These are phyloP conservation scores for Lepidocolaptes lacrymiger DNA, from an alignment of 2,797 vertebrate species.

Conservation along the genomic window DNA sequence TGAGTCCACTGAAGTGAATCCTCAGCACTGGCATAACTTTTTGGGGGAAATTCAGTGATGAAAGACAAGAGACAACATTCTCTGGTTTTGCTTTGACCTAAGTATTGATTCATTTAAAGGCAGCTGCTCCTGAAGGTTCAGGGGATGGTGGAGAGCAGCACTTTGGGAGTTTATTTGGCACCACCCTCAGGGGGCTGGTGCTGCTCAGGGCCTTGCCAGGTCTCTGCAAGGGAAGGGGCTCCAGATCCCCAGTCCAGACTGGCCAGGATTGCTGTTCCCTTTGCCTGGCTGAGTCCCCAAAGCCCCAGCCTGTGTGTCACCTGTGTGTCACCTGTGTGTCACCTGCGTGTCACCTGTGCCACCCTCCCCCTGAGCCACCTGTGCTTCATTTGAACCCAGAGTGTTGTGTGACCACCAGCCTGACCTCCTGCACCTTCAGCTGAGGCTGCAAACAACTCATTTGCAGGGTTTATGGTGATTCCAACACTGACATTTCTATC, in stretches of 20 bases:
- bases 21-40: background rate
- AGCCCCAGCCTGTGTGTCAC: background rate
- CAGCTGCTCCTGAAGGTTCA: background rate
- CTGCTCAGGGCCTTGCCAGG: background rate
- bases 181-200: background rate
- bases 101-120: background rate
- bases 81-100: background rate
- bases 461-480: background rate
- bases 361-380: background rate
- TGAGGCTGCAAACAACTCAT: background rate
- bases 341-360: background rate
- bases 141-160: background rate
- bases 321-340: background rate
- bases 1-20: background rate
- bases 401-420: background rate
- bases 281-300: fast-evolving
- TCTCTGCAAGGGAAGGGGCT: background rate
- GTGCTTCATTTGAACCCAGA: background rate
- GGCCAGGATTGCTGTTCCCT: background rate
- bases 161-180: background rate
- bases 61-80: background rate
- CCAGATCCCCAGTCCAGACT: fast-evolving
- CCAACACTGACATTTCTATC: background rate
- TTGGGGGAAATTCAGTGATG: background rate
- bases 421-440: background rate